Conservation (phyloP, 2,113 vertebrate species). For the Gobio gobio region DNA sequence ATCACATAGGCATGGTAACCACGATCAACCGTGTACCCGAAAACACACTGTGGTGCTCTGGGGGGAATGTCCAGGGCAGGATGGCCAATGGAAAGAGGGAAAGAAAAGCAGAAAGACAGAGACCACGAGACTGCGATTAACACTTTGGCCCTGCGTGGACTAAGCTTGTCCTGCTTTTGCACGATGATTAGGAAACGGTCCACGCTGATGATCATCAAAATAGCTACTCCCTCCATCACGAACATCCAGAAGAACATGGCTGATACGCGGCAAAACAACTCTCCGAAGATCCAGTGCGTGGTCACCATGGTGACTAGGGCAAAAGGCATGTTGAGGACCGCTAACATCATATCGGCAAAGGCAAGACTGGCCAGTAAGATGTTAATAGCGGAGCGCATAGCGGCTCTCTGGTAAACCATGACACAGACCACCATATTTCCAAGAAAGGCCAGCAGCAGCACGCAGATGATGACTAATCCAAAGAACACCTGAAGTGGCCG, state of each 20-base stretch:
- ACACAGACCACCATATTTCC: constrained; percentile 97
- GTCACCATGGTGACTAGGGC: constrained; percentile 89
- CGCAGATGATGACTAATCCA: constrained; percentile 85
- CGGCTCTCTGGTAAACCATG: constrained; percentile 97
- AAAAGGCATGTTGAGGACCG: constrained; percentile 95
- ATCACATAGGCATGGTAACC: constrained; percentile 90
- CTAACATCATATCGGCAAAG: constrained; percentile 95
- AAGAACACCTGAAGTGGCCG: constrained; percentile 92
- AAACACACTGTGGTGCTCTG: constrained; percentile 93
- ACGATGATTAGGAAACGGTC: constrained; percentile 98
- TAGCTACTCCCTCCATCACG: constrained; percentile 89
- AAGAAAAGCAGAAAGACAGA: constrained; percentile 85
- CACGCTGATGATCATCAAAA: constrained; percentile 96
- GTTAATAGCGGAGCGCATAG: constrained; percentile 98
- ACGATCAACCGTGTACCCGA: constrained; percentile 85
- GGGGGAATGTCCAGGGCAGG: constrained; percentile 88
- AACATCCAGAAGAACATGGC: constrained; percentile 98
- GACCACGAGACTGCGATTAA: constrained; percentile 91
- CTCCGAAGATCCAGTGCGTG: constrained; percentile 91
- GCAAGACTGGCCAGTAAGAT: constrained; percentile 96
- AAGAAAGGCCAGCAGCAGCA: constrained; percentile 87
- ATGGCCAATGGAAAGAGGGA: constrained; percentile 87
- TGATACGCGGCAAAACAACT: constrained; percentile 88
- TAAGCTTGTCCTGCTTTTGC: constrained; percentile 94
- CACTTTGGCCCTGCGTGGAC: constrained; percentile 90